Conservation (phyloP, 2,797 vertebrate species). For the Euthynnus affinis region DNA sequence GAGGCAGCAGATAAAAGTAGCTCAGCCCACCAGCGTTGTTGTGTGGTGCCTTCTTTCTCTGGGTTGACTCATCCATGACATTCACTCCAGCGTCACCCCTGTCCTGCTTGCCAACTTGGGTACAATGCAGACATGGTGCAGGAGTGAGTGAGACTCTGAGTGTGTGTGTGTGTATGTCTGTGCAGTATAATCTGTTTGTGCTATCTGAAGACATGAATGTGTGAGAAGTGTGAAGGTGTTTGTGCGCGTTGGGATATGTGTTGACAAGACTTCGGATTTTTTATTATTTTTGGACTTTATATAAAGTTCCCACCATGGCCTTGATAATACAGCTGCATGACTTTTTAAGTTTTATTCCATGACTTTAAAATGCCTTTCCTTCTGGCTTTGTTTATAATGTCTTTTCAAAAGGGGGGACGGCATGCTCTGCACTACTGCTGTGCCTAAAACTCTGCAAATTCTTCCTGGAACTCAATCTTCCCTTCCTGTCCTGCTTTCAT, state of each 20-base stretch:
- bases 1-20: slow-evolving; percentile 57
- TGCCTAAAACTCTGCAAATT: neutral
- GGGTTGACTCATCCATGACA: slow-evolving; percentile 65
- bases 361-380: too few species aligned
- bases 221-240: slow-evolving; percentile 25
- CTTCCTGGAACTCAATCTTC: neutral
- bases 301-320: neutral
- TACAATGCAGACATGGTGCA: slow-evolving; percentile 19
- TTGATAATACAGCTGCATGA: neutral
- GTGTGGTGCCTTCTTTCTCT: slow-evolving; percentile 43
- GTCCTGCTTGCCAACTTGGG: slow-evolving; percentile 26
- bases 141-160: slow-evolving; percentile 1
- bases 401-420: neutral
- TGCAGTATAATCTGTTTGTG: slow-evolving; percentile 10
- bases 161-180: slow-evolving; percentile 21
- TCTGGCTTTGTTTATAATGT: neutral
- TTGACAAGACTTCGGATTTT: slow-evolving; percentile 3
- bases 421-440: neutral
- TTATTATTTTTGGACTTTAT: slow-evolving; percentile 14
- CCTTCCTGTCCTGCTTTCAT: neutral
- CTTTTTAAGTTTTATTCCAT: neutral
- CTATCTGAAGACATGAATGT: slow-evolving; percentile 4
- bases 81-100: slow-evolving; percentile 38
- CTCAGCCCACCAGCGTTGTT: slow-evolving; percentile 50
- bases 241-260: neutral